Conservation (phyloP, 2,797 vertebrate species). For the Hypotaenidia okinawae region DNA sequence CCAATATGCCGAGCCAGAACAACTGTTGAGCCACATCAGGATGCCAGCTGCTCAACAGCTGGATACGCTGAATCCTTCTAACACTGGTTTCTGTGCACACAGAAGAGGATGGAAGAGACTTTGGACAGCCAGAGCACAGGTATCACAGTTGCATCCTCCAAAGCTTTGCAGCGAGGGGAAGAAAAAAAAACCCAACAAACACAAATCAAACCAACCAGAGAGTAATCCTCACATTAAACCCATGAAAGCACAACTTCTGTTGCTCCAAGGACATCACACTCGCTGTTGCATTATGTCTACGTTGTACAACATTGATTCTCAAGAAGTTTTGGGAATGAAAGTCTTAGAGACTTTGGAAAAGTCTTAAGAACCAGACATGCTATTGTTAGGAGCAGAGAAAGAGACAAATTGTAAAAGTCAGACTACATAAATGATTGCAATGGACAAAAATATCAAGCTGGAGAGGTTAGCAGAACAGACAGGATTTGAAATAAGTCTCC, state of each 20-base stretch:
- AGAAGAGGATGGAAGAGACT: not conserved
- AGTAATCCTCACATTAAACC: not conserved
- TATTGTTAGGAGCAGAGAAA: constrained; percentile 78
- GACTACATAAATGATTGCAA: constrained; percentile 69
- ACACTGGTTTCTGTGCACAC: not conserved
- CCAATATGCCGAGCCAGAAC: not conserved
- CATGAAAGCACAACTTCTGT: not conserved
- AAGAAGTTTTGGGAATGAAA: constrained; percentile 63
- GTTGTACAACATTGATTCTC: not conserved
- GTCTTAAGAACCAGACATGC: constrained; percentile 72
- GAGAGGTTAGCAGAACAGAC: constrained; percentile 78
- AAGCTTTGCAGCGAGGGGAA: not conserved
- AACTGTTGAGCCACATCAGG: not conserved
- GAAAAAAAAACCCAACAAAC: too few relatives aligned
- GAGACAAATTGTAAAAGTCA: constrained; percentile 70
- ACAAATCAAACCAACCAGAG: not conserved
- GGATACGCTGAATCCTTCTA: not conserved
- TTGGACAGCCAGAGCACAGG: not conserved
- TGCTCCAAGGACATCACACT: not conserved
- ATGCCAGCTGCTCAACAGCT: not conserved
- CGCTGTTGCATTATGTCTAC: not conserved
- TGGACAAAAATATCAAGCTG: constrained; percentile 75
- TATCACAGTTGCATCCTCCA: not conserved
- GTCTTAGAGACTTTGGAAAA: constrained; percentile 24
- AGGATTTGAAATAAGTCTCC: constrained; percentile 71